Evolutionary conservation across 1,140 invertebrate species (phyloP).

Genomic region (Drusus annulatus): DNA sequence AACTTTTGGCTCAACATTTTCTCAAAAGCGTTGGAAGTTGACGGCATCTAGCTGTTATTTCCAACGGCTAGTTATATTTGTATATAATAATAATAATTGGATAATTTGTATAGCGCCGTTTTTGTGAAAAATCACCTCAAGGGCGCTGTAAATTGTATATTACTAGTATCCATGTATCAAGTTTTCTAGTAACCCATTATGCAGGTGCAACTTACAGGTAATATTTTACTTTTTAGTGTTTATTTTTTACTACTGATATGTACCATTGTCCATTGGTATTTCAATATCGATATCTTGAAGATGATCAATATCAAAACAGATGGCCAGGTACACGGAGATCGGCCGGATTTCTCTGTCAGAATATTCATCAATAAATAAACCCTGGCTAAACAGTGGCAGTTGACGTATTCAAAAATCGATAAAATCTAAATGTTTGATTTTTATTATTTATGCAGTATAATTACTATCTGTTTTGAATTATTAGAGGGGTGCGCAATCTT

Average conservation of each 20-base stretch:
- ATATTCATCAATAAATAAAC: conserved; percentile 21
- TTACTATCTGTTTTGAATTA: conserved; percentile 37
- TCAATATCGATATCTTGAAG: conserved; percentile 10
- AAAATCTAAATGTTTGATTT: conserved; percentile 49
- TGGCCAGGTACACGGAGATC: background rate
- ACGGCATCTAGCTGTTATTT: too few relatives aligned
- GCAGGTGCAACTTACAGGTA: too few relatives aligned
- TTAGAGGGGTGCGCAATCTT: background rate
- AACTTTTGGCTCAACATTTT: too few relatives aligned
- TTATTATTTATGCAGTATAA: conserved; percentile 54
- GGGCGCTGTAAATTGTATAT: too few relatives aligned
- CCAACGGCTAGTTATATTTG: too few relatives aligned
- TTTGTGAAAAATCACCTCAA: too few relatives aligned
- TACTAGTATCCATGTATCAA: background rate
- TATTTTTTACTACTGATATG: too few relatives aligned
- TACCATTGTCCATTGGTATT: background rate
- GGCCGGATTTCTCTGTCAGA: conserved; percentile 30
- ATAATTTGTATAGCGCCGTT: too few relatives aligned
- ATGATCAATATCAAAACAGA: conserved; percentile 6
- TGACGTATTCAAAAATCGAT: conserved; percentile 53
- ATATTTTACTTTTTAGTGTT: too few relatives aligned
- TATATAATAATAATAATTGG: too few relatives aligned
- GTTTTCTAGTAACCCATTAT: background rate
- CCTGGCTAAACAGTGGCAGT: conserved; percentile 43
- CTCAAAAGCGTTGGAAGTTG: too few relatives aligned